Percentiles rank a stretch among this genome's conserved stretches.
Evolutionary conservation across 2,797 vertebrate genomes (phyloP).

Genomic region (Prionace glauca): DNA sequence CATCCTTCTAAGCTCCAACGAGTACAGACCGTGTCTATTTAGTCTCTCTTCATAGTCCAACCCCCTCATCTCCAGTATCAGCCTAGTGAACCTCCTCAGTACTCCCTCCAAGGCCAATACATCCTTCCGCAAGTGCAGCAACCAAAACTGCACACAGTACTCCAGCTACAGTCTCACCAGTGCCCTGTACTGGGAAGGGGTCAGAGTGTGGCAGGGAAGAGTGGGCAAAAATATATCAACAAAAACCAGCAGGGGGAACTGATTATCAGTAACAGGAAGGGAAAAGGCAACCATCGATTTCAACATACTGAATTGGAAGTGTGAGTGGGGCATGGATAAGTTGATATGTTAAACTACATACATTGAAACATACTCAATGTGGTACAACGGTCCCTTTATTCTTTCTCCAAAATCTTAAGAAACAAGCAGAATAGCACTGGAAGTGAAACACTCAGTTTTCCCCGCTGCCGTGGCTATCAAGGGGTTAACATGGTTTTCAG

Average conservation of each 20-base stretch:
- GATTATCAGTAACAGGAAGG: not conserved
- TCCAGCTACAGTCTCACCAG: no score
- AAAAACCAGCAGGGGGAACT: no score
- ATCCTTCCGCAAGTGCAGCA: no score
- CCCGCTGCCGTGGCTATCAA: not conserved
- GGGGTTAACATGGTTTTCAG: constrained; percentile 3
- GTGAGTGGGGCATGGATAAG: not conserved
- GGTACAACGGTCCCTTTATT: not conserved
- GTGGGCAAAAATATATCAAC: not conserved
- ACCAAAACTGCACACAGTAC: no score
- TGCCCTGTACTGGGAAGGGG: no score
- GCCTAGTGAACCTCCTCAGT: no score
- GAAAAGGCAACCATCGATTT: not conserved
- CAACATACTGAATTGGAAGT: not conserved
- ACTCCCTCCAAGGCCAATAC: no score
- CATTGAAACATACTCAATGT: not conserved
- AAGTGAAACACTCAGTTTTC: not conserved
- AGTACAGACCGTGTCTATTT: no score
- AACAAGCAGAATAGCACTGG: not conserved
- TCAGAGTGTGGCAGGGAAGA: no score
- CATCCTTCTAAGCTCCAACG: no score
- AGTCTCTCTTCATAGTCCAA: no score
- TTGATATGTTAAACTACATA: not conserved
- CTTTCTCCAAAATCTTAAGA: not conserved
- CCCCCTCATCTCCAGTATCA: no score